Evolutionary conservation across 2,888 invertebrate species (phyloP), one percentile per base, ranked within the genome.

Genomic region (Cataglyphis albicans): DNA sequence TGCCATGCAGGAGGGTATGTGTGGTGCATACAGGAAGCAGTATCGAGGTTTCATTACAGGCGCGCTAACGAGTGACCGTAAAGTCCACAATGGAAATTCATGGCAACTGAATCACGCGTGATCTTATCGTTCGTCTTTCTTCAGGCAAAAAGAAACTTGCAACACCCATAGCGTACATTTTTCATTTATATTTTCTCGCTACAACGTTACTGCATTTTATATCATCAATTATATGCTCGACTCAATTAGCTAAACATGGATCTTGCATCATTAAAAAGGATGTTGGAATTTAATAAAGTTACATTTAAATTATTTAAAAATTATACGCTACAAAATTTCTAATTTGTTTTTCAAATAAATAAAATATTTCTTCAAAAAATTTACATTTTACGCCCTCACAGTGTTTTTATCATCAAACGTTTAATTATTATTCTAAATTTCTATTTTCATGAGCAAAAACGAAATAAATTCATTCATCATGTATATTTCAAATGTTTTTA

Each of bases 41-140:
- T 67, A 76, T 76, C 83, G 80, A 81, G 86, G 63, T 85, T 87
- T 73, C 72, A 75, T 88, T 88, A 67, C 38, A 12, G 85, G 76
- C 83, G 67, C 81, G 86, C 76, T 86, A 87, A 87, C 73, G 75
- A 86, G 86, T 67, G 52, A 63, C 72, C 55, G 21, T 38, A 59
- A 48, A 57, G 29, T 61, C 76, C 44, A 78, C 52, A 81, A 87
- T 83, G 81, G 83, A 82, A 80, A 75, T 83, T 74, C 55, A 57
- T 65, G 52, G 63, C 67, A 29, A 29, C 52, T 52, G 75, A 64
- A 80, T 65, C 61, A 65, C 68, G 18, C 32, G 57, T 44, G 44
- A 67, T 55, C 48, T 67, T 52, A 65, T 61, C 25, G 5, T n/a
- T 12, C 44, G 15, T 44, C 38, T 38, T 25, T 52, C 18, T 52